phyloP scores from a whole-genome alignment of 1,140 invertebrate species.

The Condylostylus longicornis region DNA sequence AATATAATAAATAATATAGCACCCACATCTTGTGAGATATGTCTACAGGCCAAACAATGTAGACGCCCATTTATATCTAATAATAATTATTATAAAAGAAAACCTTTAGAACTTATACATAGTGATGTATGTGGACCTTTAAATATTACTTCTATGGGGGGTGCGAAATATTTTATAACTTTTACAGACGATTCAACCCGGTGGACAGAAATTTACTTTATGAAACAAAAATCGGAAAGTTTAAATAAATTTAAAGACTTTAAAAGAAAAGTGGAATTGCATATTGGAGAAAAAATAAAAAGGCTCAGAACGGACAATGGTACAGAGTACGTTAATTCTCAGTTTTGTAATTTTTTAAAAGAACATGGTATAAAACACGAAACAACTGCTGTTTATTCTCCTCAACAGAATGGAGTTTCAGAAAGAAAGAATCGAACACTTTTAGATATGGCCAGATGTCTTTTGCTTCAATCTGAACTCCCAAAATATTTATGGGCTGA shows the following conservation, averaged over 20 bases:
- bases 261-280: slow-evolving; percentile 13
- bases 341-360: slow-evolving; percentile 15
- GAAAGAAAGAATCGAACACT: slow-evolving; percentile 18
- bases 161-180: slow-evolving; percentile 16
- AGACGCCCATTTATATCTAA: neutral
- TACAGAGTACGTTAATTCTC: slow-evolving; percentile 16
- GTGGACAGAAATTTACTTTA: slow-evolving; percentile 8
- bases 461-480: slow-evolving; percentile 11
- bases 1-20: no score
- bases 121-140: slow-evolving; percentile 14
- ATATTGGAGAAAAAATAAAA: slow-evolving; percentile 15
- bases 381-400: slow-evolving; percentile 17
- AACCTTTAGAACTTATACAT: neutral
- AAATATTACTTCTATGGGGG: slow-evolving; percentile 6
- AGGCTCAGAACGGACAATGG: slow-evolving; percentile 19
- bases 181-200: slow-evolving; percentile 21
- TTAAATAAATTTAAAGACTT: slow-evolving; percentile 1
- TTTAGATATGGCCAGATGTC: slow-evolving; percentile 12
- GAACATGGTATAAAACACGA: slow-evolving; percentile 9
- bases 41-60: neutral
- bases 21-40: neutral
- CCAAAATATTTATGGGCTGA: slow-evolving; percentile 12
- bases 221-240: neutral
- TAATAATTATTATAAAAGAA: neutral
- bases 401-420: slow-evolving; percentile 25